Percentiles rank a stretch among this genome's conserved stretches.
Conservation (phyloP, 1,140 invertebrate species). For the Drosophila teissieri region DNA sequence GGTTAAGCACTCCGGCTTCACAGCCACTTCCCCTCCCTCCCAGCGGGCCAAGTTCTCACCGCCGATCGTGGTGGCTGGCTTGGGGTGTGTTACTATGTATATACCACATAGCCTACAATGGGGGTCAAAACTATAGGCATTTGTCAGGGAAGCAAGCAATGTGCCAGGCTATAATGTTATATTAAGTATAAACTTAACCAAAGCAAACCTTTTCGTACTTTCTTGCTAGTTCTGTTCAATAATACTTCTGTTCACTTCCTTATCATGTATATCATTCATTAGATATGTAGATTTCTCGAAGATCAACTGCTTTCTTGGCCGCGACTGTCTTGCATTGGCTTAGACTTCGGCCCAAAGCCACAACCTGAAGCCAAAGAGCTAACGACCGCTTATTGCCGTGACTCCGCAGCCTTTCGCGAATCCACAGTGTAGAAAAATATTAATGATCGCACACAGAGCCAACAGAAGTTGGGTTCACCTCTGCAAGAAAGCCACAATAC, state of each 20-base stretch:
- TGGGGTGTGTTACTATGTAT: background rate
- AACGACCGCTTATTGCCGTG: constrained; percentile 67
- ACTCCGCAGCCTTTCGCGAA: constrained; percentile 47
- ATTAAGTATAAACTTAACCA: too few species aligned
- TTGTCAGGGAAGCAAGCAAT: too few species aligned
- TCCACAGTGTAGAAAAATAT: constrained; percentile 20
- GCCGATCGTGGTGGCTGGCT: constrained; percentile 13
- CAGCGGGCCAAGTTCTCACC: constrained; percentile 21
- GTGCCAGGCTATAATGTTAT: too few species aligned
- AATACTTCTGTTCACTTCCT: too few species aligned
- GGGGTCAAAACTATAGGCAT: background rate
- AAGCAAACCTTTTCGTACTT: too few species aligned
- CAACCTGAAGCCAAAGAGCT: constrained; percentile 44
- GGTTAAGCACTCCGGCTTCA: constrained; percentile 67
- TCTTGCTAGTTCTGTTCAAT: too few species aligned
- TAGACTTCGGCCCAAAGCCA: constrained; percentile 44
- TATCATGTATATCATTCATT: too few species aligned
- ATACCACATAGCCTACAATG: background rate
- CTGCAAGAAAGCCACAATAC: constrained; percentile 36
- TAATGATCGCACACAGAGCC: constrained; percentile 33
- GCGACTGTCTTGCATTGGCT: constrained; percentile 35
- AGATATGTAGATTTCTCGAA: too few species aligned
- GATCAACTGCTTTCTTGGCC: background rate
- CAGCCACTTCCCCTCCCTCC: constrained; percentile 5
- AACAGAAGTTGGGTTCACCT: constrained; percentile 36